phyloP scores from a whole-genome alignment of 2,888 invertebrate species.

The Morinoia aosen region DNA sequence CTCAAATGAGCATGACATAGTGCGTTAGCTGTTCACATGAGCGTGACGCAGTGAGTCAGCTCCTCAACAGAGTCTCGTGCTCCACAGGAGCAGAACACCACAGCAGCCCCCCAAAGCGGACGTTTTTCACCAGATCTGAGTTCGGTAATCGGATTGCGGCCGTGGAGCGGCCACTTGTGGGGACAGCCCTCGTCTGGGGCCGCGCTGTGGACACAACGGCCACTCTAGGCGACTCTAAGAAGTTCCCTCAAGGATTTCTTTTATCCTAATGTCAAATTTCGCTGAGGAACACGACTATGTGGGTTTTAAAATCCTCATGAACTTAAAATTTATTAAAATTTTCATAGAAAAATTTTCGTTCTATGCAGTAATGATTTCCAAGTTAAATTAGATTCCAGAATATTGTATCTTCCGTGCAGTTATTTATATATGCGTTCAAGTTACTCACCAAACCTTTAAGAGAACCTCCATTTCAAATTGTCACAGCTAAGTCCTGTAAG shows the following conservation, averaged over 20 bases:
- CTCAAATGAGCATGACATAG: background rate
- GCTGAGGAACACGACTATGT: background rate
- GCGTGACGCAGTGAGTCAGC: background rate
- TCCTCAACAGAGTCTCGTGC: background rate
- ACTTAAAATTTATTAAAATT: background rate
- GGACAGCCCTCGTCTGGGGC: background rate
- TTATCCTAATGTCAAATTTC: background rate
- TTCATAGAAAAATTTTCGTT: background rate
- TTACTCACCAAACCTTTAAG: too few relatives aligned
- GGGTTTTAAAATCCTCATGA: background rate
- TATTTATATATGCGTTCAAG: too few relatives aligned
- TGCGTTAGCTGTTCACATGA: too few relatives aligned
- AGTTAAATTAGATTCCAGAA: too few relatives aligned
- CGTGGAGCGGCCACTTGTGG: background rate
- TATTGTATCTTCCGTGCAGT: too few relatives aligned
- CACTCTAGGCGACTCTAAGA: background rate
- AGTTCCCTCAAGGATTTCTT: background rate
- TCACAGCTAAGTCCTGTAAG: too few relatives aligned
- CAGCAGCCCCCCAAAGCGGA: background rate
- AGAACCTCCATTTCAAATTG: too few relatives aligned
- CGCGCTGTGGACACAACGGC: background rate
- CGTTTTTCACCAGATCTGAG: conserved; percentile 12
- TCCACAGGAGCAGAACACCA: background rate
- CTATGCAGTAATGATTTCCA: too few relatives aligned
- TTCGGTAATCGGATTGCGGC: conserved; percentile 23